phyloP scores from a whole-genome alignment of 1,140 invertebrate genomes.

The Drosophila kepulauana region DNA sequence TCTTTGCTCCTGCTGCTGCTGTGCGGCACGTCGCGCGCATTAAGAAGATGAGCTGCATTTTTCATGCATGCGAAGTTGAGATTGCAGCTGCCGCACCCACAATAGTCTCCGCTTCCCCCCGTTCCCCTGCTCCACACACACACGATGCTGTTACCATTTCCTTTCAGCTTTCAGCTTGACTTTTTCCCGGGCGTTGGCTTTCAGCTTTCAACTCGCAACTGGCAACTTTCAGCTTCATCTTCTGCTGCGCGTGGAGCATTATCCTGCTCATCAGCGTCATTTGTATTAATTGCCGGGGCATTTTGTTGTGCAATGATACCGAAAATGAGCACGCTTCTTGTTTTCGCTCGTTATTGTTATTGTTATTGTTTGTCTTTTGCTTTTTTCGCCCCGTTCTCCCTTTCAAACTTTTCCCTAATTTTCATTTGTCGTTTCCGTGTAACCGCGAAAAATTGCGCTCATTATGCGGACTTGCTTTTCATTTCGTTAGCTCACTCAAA shows the following conservation, averaged over 20 bases:
- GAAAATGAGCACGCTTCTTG: constrained; percentile 54
- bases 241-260: constrained; percentile 41
- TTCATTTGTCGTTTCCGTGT: constrained; percentile 48
- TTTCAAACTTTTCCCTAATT: constrained; percentile 34
- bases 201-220: constrained; percentile 21
- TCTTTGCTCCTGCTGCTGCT: neutral
- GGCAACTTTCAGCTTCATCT: constrained; percentile 32
- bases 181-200: constrained; percentile 28
- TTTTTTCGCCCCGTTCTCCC: constrained; percentile 15
- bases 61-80: constrained; percentile 83
- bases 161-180: constrained; percentile 57
- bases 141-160: constrained; percentile 30
- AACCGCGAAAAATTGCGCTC: constrained; percentile 21
- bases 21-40: constrained; percentile 77
- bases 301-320: constrained; percentile 78
- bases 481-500: neutral
- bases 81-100: constrained; percentile 62
- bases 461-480: constrained; percentile 10
- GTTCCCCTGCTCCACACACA: neutral
- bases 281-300: constrained; percentile 80
- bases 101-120: neutral
- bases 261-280: constrained; percentile 74
- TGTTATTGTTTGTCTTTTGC: neutral
- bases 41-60: constrained; percentile 84
- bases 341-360: neutral